phyloP scores from a whole-genome alignment of 2,113 vertebrate genomes.

The Origma solitaria region DNA sequence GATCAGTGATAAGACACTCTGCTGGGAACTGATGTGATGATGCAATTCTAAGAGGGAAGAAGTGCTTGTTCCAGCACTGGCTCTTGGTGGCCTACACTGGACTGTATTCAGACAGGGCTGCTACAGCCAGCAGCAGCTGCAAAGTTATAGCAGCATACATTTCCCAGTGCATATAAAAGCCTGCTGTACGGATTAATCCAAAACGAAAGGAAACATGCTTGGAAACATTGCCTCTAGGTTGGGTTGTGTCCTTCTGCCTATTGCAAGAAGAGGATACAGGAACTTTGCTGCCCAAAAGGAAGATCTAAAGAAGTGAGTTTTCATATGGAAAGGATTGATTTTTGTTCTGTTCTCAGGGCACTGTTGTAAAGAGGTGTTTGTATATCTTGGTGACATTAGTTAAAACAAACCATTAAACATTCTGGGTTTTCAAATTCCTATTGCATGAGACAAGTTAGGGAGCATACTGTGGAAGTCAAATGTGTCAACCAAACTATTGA shows the following conservation, averaged over 20 bases:
- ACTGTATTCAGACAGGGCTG: neutral
- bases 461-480: neutral
- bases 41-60: neutral
- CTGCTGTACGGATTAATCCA: neutral
- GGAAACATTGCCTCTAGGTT: neutral
- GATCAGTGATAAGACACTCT: neutral
- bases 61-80: neutral
- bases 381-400: neutral
- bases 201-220: neutral
- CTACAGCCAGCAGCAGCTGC: neutral
- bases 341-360: neutral
- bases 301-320: neutral
- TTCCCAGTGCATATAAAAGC: neutral
- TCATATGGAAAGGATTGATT: neutral
- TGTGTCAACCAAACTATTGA: neutral
- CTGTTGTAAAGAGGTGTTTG: slow-evolving; percentile 35
- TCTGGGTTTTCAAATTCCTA: neutral
- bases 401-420: slow-evolving; percentile 3
- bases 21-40: neutral
- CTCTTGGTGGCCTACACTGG: neutral
- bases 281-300: neutral
- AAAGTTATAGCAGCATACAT: neutral
- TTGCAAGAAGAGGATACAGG: neutral
- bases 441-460: neutral
- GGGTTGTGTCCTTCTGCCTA: neutral